Percentiles rank a stretch among this genome's conserved stretches.
These are phyloP conservation scores for Glaucomys volans DNA, from an alignment of 2,113 vertebrate genomes.

Conservation along the genomic window DNA sequence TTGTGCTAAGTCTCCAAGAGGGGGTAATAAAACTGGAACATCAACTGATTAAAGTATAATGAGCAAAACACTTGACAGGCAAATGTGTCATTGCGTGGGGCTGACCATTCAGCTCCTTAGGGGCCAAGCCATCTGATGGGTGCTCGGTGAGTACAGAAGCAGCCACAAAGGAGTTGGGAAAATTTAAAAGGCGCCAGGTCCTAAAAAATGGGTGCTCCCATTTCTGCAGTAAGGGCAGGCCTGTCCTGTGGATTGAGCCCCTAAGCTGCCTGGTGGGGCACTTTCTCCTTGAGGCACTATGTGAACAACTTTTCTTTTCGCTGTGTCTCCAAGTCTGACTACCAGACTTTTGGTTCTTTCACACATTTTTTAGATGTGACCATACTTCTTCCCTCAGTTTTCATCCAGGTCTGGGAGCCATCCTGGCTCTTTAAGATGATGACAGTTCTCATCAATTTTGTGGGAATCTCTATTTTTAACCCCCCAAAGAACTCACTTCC, in stretches of 20 bases:
- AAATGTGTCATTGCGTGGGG: background rate
- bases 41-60: background rate
- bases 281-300: background rate
- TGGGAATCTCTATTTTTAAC: background rate
- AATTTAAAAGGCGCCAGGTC: background rate
- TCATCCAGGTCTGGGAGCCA: background rate
- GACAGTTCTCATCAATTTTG: background rate
- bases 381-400: background rate
- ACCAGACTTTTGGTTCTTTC: background rate
- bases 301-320: background rate
- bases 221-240: background rate
- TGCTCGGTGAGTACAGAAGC: background rate
- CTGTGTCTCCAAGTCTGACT: background rate
- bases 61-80: background rate
- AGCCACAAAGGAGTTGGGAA: background rate
- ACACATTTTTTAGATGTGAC: background rate
- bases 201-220: background rate
- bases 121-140: background rate
- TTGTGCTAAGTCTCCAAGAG: background rate
- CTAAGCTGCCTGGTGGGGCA: too few species aligned
- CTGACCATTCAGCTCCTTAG: background rate
- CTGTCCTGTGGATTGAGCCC: background rate
- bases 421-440: background rate
- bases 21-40: slow-evolving; percentile 10
- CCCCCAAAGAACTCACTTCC: background rate